phyloP scores from a whole-genome alignment of 2,888 invertebrate species.

The Gortyna flavago region DNA sequence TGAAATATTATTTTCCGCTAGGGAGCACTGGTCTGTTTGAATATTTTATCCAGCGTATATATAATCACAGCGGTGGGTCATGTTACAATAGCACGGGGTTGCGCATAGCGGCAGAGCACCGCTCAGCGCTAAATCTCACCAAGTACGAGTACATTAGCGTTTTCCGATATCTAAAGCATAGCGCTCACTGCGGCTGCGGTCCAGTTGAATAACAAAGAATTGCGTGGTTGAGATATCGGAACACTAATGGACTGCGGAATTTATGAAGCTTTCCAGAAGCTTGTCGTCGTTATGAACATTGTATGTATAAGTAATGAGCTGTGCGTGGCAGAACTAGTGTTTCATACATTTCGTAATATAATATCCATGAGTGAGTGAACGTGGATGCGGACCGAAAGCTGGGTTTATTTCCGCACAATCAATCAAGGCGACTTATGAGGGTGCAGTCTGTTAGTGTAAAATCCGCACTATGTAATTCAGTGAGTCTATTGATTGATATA shows the following conservation, averaged over 20 bases:
- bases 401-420: conserved; percentile 86
- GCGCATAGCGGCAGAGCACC: conserved; percentile 65
- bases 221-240: conserved; percentile 85
- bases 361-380: conserved; percentile 67
- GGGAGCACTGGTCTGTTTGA: conserved; percentile 46
- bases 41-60: conserved; percentile 35
- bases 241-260: conserved; percentile 85
- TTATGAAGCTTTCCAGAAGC: conserved; percentile 80
- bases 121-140: conserved; percentile 83
- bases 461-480: conserved; percentile 77
- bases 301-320: conserved; percentile 60
- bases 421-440: conserved; percentile 85
- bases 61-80: conserved; percentile 64
- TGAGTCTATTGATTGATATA: conserved; percentile 72
- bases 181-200: conserved; percentile 81
- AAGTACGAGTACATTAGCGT: conserved; percentile 86
- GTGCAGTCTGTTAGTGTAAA: conserved; percentile 78
- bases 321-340: conserved; percentile 50
- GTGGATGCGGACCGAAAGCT: conserved; percentile 71
- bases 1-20: conserved; percentile 58
- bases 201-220: conserved; percentile 88
- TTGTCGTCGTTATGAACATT: conserved; percentile 69
- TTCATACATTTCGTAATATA: conserved; percentile 55
- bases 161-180: conserved; percentile 88
- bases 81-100: conserved; percentile 69